Percentiles rank a stretch among this genome's conserved stretches.
phyloP scores from a whole-genome alignment of 2,888 invertebrate species.

The Parthenolecanium corni region DNA sequence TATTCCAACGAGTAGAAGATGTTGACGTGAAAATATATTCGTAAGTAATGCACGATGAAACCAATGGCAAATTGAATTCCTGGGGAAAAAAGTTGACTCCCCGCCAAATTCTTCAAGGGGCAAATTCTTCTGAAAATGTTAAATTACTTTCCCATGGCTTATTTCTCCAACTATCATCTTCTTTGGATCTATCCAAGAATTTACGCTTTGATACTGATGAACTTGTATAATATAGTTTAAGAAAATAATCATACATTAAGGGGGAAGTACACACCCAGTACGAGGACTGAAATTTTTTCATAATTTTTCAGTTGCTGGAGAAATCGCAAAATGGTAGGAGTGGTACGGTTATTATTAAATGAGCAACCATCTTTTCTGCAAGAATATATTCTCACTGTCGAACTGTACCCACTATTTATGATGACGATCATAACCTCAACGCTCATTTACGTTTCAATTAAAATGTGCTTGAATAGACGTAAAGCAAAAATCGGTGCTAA shows the following conservation, averaged over 20 bases:
- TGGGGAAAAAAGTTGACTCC: too few species aligned
- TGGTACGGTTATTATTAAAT: background rate
- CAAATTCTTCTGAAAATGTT: too few species aligned
- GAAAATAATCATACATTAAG: too few species aligned
- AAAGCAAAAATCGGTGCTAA: background rate
- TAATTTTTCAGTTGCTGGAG: background rate
- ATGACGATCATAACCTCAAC: background rate
- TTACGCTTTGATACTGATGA: too few species aligned
- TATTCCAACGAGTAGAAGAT: background rate
- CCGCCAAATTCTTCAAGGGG: too few species aligned
- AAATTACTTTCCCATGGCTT: too few species aligned
- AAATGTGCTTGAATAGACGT: background rate
- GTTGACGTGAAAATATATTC: slow-evolving; percentile 18
- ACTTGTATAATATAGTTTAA: too few species aligned
- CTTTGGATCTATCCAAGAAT: too few species aligned
- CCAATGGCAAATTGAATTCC: background rate
- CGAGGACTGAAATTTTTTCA: too few species aligned
- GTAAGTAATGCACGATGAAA: background rate
- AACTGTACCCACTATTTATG: background rate
- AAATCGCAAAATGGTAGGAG: background rate
- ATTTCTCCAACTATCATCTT: too few species aligned
- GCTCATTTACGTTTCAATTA: background rate
- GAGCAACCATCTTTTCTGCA: background rate
- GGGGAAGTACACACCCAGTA: too few species aligned
- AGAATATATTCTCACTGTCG: background rate